phyloP scores from a whole-genome alignment of 2,888 invertebrate genomes.

The Globia sparganii region DNA sequence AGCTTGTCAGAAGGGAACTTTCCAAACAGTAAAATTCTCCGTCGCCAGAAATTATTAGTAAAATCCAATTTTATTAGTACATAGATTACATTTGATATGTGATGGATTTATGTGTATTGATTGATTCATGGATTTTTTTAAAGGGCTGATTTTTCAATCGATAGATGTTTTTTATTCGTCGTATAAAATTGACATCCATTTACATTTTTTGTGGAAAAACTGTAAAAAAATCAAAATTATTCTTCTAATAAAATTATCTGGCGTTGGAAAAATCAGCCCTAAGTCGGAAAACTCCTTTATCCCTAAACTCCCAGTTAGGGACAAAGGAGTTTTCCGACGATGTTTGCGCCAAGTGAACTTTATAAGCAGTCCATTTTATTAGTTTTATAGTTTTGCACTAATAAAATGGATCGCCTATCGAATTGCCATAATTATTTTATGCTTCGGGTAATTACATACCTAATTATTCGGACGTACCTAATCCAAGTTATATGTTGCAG shows the following conservation, averaged over 20 bases:
- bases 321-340: not conserved
- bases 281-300: conserved; percentile 17
- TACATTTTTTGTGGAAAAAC: too few species aligned
- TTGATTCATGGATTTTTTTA: too few species aligned
- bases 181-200: too few species aligned
- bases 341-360: conserved; percentile 36
- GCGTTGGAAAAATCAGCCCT: too few species aligned
- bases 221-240: too few species aligned
- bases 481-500: conserved; percentile 3
- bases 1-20: not conserved
- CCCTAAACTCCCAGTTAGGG: not conserved
- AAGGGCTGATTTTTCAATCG: not conserved
- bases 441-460: not conserved
- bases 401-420: conserved; percentile 29
- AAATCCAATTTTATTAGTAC: conserved; percentile 15
- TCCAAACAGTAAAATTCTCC: not conserved
- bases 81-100: conserved; percentile 29
- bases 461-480: not conserved
- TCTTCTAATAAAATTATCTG: too few species aligned
- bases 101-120: conserved; percentile 27
- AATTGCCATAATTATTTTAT: conserved; percentile 34
- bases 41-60: not conserved
- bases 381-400: conserved; percentile 17
- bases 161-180: too few species aligned
- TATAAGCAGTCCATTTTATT: conserved; percentile 33